Evolutionary conservation across 2,888 invertebrate genomes (phyloP).

Genomic region (Podabrus alpinus): DNA sequence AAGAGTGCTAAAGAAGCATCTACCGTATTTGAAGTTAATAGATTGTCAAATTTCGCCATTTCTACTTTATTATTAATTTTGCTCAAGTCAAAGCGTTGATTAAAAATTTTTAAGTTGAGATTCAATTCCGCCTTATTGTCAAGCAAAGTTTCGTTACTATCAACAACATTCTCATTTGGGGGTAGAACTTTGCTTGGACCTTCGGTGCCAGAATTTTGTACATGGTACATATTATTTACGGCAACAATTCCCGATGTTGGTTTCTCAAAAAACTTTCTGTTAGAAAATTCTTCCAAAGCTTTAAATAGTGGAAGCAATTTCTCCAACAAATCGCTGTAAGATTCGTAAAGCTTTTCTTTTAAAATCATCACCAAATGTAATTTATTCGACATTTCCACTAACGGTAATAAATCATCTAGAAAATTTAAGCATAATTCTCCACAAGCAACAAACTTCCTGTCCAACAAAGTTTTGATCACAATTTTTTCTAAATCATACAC

Average conservation of each 20-base stretch:
- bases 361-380: conserved; percentile 61
- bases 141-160: not conserved
- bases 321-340: conserved; percentile 43
- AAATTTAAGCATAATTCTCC: conserved; percentile 63
- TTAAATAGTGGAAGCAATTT: conserved; percentile 54
- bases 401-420: conserved; percentile 58
- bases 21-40: conserved; percentile 38
- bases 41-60: conserved; percentile 42
- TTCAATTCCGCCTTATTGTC: not conserved
- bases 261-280: conserved; percentile 55
- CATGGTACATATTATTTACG: conserved; percentile 52
- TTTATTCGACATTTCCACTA: conserved; percentile 57
- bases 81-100: conserved; percentile 51
- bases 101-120: conserved; percentile 43
- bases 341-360: conserved; percentile 56
- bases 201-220: conserved; percentile 44
- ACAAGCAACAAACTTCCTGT: conserved; percentile 65
- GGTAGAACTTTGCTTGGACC: conserved; percentile 43
- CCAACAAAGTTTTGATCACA: conserved; percentile 64
- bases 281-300: conserved; percentile 51
- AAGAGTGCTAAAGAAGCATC: conserved; percentile 41
- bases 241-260: conserved; percentile 64
- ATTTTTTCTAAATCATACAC: conserved; percentile 66
- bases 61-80: conserved; percentile 49
- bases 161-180: conserved; percentile 43